A percentile compares a stretch with the other conserved stretches of the same genome.
Evolutionary conservation across 2,797 vertebrate genomes (phyloP).

Genomic region (Epinephelus awoara): DNA sequence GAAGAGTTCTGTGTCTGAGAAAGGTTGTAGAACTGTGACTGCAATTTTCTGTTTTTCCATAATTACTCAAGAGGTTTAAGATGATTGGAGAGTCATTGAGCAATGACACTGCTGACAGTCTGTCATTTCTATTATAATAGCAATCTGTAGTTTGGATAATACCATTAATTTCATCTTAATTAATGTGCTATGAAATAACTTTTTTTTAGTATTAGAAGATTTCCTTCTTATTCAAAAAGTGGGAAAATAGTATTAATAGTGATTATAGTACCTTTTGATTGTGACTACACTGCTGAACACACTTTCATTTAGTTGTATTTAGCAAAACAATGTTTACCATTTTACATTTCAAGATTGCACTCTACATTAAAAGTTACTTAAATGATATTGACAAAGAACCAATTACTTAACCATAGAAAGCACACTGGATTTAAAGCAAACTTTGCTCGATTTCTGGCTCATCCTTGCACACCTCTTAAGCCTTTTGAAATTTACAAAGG

Average conservation of each 20-base stretch:
- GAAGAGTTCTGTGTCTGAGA: slow-evolving; percentile 53
- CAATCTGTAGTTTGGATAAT: not conserved
- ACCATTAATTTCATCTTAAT: not conserved
- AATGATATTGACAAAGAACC: not conserved
- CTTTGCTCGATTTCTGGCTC: slow-evolving; percentile 30
- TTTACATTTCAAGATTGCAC: not conserved
- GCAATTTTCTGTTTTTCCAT: not conserved
- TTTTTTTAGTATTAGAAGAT: not conserved
- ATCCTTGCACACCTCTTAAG: slow-evolving; percentile 40
- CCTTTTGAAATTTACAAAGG: slow-evolving; percentile 35
- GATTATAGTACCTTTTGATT: not conserved
- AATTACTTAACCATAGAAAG: not conserved
- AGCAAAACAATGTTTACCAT: not conserved
- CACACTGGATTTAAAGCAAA: not conserved
- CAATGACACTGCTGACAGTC: not conserved
- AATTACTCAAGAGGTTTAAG: slow-evolving; percentile 52
- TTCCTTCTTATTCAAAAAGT: not conserved
- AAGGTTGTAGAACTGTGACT: slow-evolving; percentile 33
- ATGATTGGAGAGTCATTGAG: slow-evolving; percentile 29
- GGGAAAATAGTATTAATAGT: not conserved
- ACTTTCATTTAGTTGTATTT: slow-evolving; percentile 1
- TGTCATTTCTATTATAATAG: not conserved
- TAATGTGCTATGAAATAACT: not conserved
- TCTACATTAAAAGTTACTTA: not conserved
- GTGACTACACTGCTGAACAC: not conserved